Evolutionary conservation across 2,797 vertebrate species (phyloP).

Genomic region (Halcyon leucocephala): DNA sequence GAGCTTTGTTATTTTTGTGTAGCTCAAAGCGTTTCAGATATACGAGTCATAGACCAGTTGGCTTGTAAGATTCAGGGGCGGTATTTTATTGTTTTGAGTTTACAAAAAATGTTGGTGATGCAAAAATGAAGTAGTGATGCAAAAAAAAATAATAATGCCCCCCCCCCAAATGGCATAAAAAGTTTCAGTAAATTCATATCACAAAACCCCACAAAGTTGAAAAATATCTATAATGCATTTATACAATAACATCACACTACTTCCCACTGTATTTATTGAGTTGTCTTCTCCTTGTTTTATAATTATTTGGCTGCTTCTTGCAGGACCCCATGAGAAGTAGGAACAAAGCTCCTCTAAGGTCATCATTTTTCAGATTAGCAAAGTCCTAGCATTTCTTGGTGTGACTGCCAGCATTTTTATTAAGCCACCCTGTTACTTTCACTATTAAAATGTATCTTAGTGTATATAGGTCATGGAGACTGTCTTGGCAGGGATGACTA

Average conservation of each 20-base stretch:
- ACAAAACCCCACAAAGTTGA: not conserved
- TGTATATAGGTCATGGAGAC: not conserved
- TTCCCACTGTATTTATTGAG: conserved; percentile 32
- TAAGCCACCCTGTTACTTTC: conserved; percentile 19
- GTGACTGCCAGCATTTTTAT: conserved; percentile 27
- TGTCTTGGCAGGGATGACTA: conserved; percentile 38
- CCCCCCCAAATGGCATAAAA: not conserved
- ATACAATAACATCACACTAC: conserved; percentile 5
- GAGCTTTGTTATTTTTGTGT: not conserved
- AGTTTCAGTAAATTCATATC: not conserved
- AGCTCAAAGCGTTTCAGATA: not conserved
- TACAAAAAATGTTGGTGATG: not conserved
- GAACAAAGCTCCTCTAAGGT: conserved; percentile 27
- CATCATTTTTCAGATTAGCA: conserved; percentile 19
- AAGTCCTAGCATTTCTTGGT: conserved; percentile 34
- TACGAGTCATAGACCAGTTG: not conserved
- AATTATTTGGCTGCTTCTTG: conserved; percentile 45
- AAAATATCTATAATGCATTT: conserved; percentile 13
- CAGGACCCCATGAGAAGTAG: not conserved
- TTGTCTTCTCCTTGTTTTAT: not conserved
- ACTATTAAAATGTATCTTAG: conserved; percentile 12
- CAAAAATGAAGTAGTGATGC: not conserved
- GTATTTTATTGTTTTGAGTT: not conserved
- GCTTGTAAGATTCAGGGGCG: not conserved
- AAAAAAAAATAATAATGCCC: not conserved